Base-by-base conservation (phyloP, 2,113 vertebrate species). In the Cyanistes caeruleus region DNA sequence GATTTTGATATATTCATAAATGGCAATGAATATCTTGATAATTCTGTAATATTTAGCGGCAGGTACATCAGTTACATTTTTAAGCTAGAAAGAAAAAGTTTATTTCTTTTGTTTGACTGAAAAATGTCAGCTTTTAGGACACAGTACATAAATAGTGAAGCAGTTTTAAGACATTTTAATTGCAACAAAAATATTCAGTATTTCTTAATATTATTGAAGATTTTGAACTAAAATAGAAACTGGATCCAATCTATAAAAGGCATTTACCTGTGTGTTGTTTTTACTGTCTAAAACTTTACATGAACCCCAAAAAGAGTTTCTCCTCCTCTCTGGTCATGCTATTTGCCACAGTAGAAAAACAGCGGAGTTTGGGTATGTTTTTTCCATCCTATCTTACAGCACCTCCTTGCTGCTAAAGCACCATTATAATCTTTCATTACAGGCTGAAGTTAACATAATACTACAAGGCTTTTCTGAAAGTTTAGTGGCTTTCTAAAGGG, bases 401-500 rank as follows among this genome's bases (percentile, higher is more conserved):
- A 81, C 9, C 20, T 90, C 23, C 39, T 88, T 59, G 14, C 27
- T 89, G 35, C 28, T 84, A 53, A 84, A 78, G 20, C 37, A 70
- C 25, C 9, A 6, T 43, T 85, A 35, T 33, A 75, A 72, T 52
- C 33, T 60, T 85, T 75, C 35, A n/a, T 68, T 60, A 68, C 33
- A 60, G 41, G 49, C 52, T 14, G 6, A 93, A 89, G 43, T 39
- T 89, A 90, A 41, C 33, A 44, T 39, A 73, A 58, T 39, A 59
- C 13, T 64, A 17, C 19, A 53, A 75, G 72, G 64, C 1, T 78
- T 86, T 88, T 77, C 59, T 80, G 72, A 25, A 77, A 95, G 63
- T 93, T 84, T 90, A 59, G 55, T 48, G 74, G 39, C 39, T 84
- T 88, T 86, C 55, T 86, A 81, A 90, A 89, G 92, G 83, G 94